These are phyloP conservation scores for Trypoxylus dichotomus DNA, from an alignment of 1,140 invertebrate genomes.

Conservation along the genomic window DNA sequence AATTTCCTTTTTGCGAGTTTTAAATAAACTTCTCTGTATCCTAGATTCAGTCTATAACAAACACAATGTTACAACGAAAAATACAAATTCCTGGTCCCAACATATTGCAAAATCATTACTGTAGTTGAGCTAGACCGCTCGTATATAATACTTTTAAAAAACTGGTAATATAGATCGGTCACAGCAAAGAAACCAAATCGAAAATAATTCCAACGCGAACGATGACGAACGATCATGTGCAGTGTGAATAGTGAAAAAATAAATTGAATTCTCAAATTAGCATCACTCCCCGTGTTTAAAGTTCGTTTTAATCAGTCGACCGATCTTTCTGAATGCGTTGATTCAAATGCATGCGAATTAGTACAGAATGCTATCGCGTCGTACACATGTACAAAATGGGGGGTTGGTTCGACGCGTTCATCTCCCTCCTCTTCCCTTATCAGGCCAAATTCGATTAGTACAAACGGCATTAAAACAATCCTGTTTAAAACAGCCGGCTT, in stretches of 20 bases:
- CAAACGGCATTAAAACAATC: conserved; percentile 53
- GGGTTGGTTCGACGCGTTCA: background rate
- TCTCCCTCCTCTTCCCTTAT: conserved; percentile 40
- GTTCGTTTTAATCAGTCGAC: conserved; percentile 49
- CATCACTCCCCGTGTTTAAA: conserved; percentile 39
- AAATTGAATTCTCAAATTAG: conserved; percentile 46
- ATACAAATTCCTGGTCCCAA: no score
- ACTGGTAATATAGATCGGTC: background rate
- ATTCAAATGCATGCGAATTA: conserved; percentile 48
- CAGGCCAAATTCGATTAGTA: conserved; percentile 51
- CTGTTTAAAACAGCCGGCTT: conserved; percentile 46
- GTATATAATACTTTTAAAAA: no score
- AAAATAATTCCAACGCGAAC: background rate
- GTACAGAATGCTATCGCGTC: conserved; percentile 45
- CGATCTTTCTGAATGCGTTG: conserved; percentile 48
- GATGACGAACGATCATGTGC: background rate
- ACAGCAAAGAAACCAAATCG: background rate
- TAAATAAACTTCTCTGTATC: no score
- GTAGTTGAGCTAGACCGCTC: no score
- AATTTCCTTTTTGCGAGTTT: no score
- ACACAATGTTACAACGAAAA: no score
- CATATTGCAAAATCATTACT: no score
- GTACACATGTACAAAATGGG: conserved; percentile 42
- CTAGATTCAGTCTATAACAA: no score
- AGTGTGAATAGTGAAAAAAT: background rate